These are phyloP conservation scores for Anadara kagoshimensis DNA, from an alignment of 1,140 invertebrate genomes.

Conservation along the genomic window DNA sequence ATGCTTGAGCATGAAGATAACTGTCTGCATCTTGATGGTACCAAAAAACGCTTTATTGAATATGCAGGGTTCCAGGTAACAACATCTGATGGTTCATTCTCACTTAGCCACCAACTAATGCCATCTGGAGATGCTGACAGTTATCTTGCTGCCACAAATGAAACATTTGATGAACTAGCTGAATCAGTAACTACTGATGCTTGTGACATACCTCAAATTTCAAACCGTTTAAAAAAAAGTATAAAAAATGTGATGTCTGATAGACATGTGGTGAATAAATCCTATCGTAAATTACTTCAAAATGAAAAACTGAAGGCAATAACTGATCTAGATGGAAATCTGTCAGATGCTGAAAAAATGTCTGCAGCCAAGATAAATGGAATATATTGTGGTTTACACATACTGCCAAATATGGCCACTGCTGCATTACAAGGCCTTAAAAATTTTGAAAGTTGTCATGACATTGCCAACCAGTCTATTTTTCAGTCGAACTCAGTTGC, in stretches of 20 bases:
- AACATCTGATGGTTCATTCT: neutral
- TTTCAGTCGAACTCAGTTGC: constrained; percentile 3
- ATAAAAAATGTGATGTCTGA: neutral
- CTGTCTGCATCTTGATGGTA: constrained; percentile 2
- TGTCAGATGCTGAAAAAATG: neutral
- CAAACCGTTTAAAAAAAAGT: neutral
- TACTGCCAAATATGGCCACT: constrained; percentile 1
- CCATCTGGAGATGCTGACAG: constrained; percentile 4
- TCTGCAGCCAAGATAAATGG: neutral
- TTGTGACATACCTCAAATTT: no score
- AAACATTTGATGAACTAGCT: neutral
- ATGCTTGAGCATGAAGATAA: neutral
- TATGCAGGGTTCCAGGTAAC: constrained; percentile 1
- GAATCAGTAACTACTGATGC: neutral
- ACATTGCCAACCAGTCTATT: neutral
- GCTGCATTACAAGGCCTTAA: neutral
- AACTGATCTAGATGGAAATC: neutral
- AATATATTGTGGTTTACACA: constrained; percentile 5
- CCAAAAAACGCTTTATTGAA: constrained; percentile 3
- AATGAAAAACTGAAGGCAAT: neutral
- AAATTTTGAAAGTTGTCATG: neutral
- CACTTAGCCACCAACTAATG: neutral
- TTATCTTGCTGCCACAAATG: neutral
- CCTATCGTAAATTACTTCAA: neutral
- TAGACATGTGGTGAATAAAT: constrained; percentile 6